Evolutionary conservation across 2,888 invertebrate genomes (phyloP), one percentile per base, ranked within the genome.

Genomic region (Sinopyrophorus schimmeli): DNA sequence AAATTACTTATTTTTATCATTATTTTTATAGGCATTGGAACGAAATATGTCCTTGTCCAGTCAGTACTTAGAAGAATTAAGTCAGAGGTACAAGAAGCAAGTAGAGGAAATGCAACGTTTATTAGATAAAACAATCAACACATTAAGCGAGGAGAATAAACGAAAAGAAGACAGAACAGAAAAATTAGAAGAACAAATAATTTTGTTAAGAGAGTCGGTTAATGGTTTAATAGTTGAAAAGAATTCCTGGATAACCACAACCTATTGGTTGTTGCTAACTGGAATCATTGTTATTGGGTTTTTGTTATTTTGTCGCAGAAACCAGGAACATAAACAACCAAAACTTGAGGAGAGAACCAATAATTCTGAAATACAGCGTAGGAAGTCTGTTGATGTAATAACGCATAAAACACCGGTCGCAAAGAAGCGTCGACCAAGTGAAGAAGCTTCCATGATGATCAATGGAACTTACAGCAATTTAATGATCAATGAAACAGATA

Each of bases 21-120:
- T 27, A 2, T 12, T 47, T 46, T 53, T 57, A 24, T 76, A 91
- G 86, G 87, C 90, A 37, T 79, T 99, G 60, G 99, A 99, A 75
- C 82, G 92, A 60, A 99, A 99, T 75, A 92, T 99, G 86, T 95
- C 96, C 7, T 79, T 99, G 24, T 96, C 95, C 58, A 90, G 92
- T 50, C 94, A 96, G 72, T 99, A 98, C 72, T 77, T 99, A 58
- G 97, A 97, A 72, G 97, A 98, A 71, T 76, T 99, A 59, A 96
- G 96, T 73, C 84, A 90, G 43, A 81, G 95, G 9, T 98, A 97
- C 75, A 94, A 94, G 70, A 92, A 91, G 62, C 96, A 97, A 76
- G 94, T 95, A 35, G 96, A 97, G 72, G 96, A 96, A 66, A 87
- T 95, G 83, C 92, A 94, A 71, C 81, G 83, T 59, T 82, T 89